Evolutionary conservation across 2,113 vertebrate genomes (phyloP).

Genomic region (Kryptolebias marmoratus): DNA sequence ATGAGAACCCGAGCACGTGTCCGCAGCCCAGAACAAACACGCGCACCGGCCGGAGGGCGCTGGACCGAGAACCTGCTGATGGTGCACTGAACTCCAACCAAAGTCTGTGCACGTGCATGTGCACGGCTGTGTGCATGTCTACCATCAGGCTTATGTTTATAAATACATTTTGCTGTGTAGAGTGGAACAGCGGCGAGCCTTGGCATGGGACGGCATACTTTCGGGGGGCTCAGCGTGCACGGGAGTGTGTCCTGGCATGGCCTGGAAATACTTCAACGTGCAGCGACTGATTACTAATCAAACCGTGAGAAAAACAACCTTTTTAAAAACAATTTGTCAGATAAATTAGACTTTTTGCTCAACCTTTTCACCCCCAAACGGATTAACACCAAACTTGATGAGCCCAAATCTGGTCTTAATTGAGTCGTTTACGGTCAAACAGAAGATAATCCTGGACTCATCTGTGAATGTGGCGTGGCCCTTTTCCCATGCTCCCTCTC

Average conservation of each 20-base stretch:
- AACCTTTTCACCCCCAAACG: not conserved
- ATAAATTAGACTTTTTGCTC: not conserved
- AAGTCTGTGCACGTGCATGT: slow-evolving; percentile 16
- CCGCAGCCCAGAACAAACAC: slow-evolving; percentile 68
- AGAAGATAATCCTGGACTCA: slow-evolving; percentile 12
- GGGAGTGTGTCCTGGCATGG: slow-evolving; percentile 47
- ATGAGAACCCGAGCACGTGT: slow-evolving; percentile 5
- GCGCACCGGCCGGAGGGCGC: slow-evolving; percentile 54
- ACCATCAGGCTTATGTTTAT: slow-evolving; percentile 74
- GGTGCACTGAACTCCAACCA: slow-evolving; percentile 55
- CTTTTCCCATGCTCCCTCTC: slow-evolving; percentile 66
- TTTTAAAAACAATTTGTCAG: not conserved
- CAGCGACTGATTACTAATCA: slow-evolving; percentile 15
- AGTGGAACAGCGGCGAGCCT: slow-evolving; percentile 74
- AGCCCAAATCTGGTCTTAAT: slow-evolving; percentile 1
- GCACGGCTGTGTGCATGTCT: slow-evolving; percentile 32
- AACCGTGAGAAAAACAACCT: not conserved
- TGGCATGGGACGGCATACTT: slow-evolving; percentile 62
- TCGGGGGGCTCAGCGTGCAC: slow-evolving; percentile 54
- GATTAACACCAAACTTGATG: not conserved
- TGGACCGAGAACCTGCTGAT: slow-evolving; percentile 77
- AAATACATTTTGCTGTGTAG: slow-evolving; percentile 84
- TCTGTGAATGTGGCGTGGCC: slow-evolving; percentile 43
- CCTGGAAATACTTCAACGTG: slow-evolving; percentile 15
- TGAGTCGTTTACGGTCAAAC: slow-evolving; percentile 20